phyloP scores from a whole-genome alignment of 2,797 vertebrate species.

The Catamblyrhynchus diadema region DNA sequence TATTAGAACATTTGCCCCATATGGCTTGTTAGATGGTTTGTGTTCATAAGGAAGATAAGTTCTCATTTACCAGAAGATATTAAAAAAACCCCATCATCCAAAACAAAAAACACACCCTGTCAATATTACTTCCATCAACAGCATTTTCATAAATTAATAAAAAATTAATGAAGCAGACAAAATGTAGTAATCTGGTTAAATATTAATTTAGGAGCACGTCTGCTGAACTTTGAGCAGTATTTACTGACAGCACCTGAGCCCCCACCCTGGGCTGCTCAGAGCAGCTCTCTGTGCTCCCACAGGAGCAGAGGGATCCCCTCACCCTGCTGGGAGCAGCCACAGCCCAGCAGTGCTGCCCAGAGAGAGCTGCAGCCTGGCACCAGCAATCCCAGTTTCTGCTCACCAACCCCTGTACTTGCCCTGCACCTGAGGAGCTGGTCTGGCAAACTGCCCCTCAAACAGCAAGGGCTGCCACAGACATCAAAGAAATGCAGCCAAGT shows the following conservation, averaged over 20 bases:
- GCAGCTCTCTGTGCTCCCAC: neutral
- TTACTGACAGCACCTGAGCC: neutral
- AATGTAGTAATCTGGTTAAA: constrained; percentile 76
- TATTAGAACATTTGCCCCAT: constrained; percentile 29
- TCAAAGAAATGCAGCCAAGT: neutral
- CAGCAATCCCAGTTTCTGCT: neutral
- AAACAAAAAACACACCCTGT: constrained; percentile 32
- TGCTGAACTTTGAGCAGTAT: constrained; percentile 64
- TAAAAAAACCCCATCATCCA: neutral
- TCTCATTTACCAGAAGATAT: constrained; percentile 72
- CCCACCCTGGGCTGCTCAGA: neutral
- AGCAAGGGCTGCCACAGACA: neutral
- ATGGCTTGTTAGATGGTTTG: constrained; percentile 7
- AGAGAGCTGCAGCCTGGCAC: neutral
- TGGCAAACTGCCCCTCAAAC: fast-evolving
- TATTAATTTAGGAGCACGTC: constrained; percentile 73
- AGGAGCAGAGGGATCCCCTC: neutral
- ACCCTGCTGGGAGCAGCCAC: neutral
- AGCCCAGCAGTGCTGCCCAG: fast-evolving
- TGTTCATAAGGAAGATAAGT: constrained; percentile 1
- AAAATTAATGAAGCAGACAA: constrained; percentile 77
- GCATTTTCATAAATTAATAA: constrained; percentile 72
- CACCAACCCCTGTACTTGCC: fast-evolving
- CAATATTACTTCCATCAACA: constrained; percentile 71
- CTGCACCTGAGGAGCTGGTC: neutral